These are phyloP conservation scores for Gallirallus australis DNA, from an alignment of 2,797 vertebrate species.

Conservation along the genomic window DNA sequence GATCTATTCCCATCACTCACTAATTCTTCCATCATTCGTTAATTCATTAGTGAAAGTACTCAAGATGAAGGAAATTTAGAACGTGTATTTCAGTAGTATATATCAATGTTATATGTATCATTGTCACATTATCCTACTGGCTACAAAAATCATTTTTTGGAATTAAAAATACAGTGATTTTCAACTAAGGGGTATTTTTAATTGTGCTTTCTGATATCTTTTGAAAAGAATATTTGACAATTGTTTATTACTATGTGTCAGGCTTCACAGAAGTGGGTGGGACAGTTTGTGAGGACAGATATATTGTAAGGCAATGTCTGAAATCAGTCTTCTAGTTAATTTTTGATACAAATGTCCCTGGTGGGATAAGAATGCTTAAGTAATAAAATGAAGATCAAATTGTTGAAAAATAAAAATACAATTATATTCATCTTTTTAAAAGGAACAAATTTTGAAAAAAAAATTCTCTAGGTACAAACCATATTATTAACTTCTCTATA, in stretches of 20 bases:
- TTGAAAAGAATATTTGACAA: neutral
- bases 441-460: neutral
- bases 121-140: neutral
- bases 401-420: neutral
- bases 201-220: neutral
- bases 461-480: neutral
- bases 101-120: neutral
- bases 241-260: neutral
- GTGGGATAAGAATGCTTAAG: neutral
- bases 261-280: neutral
- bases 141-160: neutral
- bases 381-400: neutral
- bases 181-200: neutral
- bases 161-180: neutral
- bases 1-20: neutral
- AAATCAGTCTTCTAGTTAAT: neutral
- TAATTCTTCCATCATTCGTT: neutral
- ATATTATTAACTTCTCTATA: neutral
- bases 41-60: conserved; percentile 10
- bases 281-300: neutral
- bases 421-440: neutral
- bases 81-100: neutral
- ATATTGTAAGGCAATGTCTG: neutral
- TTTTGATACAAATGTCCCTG: neutral
- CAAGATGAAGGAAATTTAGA: neutral